A percentile compares a stretch with the other conserved stretches of the same genome.
Evolutionary conservation across 2,888 invertebrate genomes (phyloP).

Genomic region (Thyatira batis): DNA sequence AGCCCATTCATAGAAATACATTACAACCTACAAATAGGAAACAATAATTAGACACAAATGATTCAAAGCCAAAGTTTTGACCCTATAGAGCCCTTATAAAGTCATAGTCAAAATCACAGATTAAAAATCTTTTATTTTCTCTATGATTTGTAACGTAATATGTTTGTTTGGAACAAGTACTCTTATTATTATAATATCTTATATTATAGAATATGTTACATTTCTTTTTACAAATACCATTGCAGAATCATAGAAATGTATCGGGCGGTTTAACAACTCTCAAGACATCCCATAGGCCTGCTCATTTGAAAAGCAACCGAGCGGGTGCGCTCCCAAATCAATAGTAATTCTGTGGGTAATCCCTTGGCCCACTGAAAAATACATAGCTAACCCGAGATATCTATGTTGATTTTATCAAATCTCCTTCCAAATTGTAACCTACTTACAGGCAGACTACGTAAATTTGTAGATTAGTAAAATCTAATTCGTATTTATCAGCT

Average conservation of each 20-base stretch:
- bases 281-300: slow-evolving; percentile 47
- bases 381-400: slow-evolving; percentile 37
- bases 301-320: slow-evolving; percentile 79
- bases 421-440: slow-evolving; percentile 9
- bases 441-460: not conserved
- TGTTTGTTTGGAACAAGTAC: no score
- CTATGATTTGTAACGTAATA: no score
- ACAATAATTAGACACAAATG: no score
- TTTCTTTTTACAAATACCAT: not conserved
- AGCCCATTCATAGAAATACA: no score
- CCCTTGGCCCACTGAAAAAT: slow-evolving; percentile 69
- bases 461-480: no score
- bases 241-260: not conserved
- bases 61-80: no score
- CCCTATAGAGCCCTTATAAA: no score
- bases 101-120: no score
- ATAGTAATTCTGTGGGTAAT: slow-evolving; percentile 80
- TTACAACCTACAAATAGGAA: no score
- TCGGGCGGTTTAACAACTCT: slow-evolving; percentile 50
- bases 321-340: slow-evolving; percentile 75
- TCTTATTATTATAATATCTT: not conserved
- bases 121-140: no score
- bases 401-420: slow-evolving; percentile 5
- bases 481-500: no score
- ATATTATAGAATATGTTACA: not conserved